These are phyloP conservation scores for Bradypodion pumilum DNA, from an alignment of 2,797 vertebrate genomes.

Conservation along the genomic window DNA sequence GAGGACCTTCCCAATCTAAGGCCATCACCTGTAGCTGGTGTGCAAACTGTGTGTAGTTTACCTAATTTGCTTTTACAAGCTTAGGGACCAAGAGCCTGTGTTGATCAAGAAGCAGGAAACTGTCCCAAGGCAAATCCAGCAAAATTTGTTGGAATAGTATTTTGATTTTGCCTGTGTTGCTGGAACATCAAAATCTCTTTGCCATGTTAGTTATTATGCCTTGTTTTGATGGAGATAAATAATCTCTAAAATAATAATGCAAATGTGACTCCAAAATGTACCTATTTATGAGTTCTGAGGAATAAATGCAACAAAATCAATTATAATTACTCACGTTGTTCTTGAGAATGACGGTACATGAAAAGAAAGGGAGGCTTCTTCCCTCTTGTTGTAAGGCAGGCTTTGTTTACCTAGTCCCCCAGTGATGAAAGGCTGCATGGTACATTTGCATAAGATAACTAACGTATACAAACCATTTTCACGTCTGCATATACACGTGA, in stretches of 20 bases:
- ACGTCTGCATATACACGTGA: conserved; percentile 99
- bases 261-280: conserved; percentile 51
- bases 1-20: neutral
- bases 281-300: conserved; percentile 73
- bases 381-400: conserved; percentile 71
- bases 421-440: conserved; percentile 86
- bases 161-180: conserved; percentile 24
- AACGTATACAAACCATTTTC: conserved; percentile 98
- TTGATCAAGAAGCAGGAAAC: neutral
- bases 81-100: too few species aligned
- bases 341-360: conserved; percentile 71
- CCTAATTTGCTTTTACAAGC: neutral
- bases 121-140: conserved; percentile 6
- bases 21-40: neutral
- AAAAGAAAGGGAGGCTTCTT: conserved; percentile 73
- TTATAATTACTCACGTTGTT: conserved; percentile 72
- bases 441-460: conserved; percentile 98
- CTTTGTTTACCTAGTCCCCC: conserved; percentile 82
- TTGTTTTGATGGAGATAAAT: conserved; percentile 59
- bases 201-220: conserved; percentile 48
- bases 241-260: conserved; percentile 64
- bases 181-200: conserved; percentile 42
- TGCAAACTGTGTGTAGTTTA: neutral
- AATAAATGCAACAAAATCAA: conserved; percentile 74
- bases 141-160: conserved; percentile 28